Evolutionary conservation across 1,140 invertebrate species (phyloP).

Genomic region (Leptinotarsa texana): DNA sequence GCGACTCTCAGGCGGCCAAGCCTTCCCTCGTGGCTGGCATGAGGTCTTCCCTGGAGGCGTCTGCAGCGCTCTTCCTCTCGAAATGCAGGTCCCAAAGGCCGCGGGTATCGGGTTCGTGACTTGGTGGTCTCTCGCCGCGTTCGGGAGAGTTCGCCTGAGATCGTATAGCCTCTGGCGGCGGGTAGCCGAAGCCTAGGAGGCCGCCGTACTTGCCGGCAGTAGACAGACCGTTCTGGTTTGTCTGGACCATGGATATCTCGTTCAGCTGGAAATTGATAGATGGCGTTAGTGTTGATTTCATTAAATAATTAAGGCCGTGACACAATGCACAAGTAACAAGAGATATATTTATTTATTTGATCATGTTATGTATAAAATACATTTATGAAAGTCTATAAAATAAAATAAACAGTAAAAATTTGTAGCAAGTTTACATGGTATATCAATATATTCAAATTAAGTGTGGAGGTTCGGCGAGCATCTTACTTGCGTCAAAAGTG

Average conservation of each 20-base stretch:
- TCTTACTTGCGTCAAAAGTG: no score
- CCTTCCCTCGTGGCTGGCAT: conserved; percentile 57
- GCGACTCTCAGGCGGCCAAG: conserved; percentile 57
- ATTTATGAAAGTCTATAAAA: no score
- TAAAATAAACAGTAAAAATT: no score
- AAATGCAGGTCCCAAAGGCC: conserved; percentile 57
- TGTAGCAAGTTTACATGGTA: no score
- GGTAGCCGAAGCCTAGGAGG: conserved; percentile 62
- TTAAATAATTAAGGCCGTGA: no score
- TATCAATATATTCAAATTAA: no score
- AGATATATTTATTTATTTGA: no score
- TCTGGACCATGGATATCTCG: conserved; percentile 65
- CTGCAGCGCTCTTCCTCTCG: conserved; percentile 51
- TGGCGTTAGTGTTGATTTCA: no score
- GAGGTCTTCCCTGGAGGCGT: conserved; percentile 55
- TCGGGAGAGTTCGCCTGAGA: conserved; percentile 54
- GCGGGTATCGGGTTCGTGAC: conserved; percentile 53
- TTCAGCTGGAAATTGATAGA: conserved; percentile 58
- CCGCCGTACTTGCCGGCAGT: conserved; percentile 60
- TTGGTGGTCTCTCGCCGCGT: conserved; percentile 43
- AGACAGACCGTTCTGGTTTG: conserved; percentile 61
- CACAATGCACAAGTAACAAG: no score
- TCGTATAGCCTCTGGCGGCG: conserved; percentile 53
- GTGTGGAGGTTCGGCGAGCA: no score
- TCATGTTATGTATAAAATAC: no score